phyloP scores from a whole-genome alignment of 2,888 invertebrate genomes.

The Stratiomys singularior region DNA sequence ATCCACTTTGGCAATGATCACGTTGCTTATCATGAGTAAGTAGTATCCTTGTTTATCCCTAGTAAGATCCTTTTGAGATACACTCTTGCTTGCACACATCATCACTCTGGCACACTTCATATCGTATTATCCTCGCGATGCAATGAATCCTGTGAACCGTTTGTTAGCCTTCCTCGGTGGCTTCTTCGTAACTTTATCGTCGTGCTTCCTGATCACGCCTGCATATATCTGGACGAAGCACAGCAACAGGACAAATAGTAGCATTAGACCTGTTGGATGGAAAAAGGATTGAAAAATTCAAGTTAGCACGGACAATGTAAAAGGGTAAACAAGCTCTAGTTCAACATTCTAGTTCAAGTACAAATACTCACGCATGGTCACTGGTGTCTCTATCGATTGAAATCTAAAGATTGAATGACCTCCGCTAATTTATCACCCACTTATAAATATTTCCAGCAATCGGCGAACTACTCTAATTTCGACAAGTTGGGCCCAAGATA shows the following conservation, averaged over 20 bases:
- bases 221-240: conserved; percentile 14
- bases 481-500: background rate
- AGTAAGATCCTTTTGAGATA: background rate
- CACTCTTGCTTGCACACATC: background rate
- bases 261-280: conserved; percentile 1
- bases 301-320: background rate
- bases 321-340: background rate
- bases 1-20: conserved; percentile 7
- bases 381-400: conserved; percentile 23
- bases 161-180: background rate
- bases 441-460: conserved; percentile 22
- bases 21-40: too few species aligned
- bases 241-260: conserved; percentile 24
- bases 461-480: background rate
- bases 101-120: background rate
- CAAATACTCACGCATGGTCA: conserved; percentile 38
- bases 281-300: background rate
- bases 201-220: background rate
- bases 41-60: too few species aligned
- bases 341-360: background rate
- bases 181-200: background rate
- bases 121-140: conserved; percentile 19
- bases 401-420: conserved; percentile 46
- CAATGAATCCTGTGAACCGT: conserved; percentile 9
- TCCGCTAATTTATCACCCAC: conserved; percentile 32